Evolutionary conservation across 2,888 invertebrate species (phyloP), one percentile per base, ranked within the genome.

Genomic region (Uropetala carovei): DNA sequence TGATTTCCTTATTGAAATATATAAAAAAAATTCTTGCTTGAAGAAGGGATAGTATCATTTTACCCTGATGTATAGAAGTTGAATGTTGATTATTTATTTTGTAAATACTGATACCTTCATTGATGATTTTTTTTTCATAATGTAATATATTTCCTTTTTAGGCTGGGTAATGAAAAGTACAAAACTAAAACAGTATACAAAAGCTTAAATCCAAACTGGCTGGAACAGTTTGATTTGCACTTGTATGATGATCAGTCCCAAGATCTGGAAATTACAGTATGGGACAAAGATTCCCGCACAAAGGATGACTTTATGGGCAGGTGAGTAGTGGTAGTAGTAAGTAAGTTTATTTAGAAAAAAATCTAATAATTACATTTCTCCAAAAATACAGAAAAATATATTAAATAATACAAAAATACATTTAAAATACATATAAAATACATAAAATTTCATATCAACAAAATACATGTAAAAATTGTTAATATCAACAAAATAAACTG

Each of bases 171-270:
- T 94, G 99, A 99, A 95, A 99, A 99, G 96, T 99, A 98, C 96
- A 99, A 99, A 96, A 99, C 98, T 95, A 98, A 99, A 95, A 97
- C 97, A 92, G 96, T 97, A 92, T 97, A 97, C 96, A 97, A 98
- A 94, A 97, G 98, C 0, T 95, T 98, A 92, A 98, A 97, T 94
- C 99, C 99, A 0, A 96, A 97, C 92, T 99, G 99, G 99, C 94
- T 99, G 94, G 99, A 99, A 94, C 99, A 99, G 95, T 99, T 99
- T 94, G 99, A 99, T 95, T 96, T 99, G 58, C 99, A 99, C 95
- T 96, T 99, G 11, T 99, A 98, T 95, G 99, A 99, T 94, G 99
- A 99, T 94, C 97, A 98, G 94, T 98, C 98, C 92, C 99, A 99
- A 95, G 96, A 97, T 93, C 95, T 99, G 57, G 99, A 99, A 95